Evolutionary conservation across 2,797 vertebrate species (phyloP).

Genomic region (Leuciscus waleckii): DNA sequence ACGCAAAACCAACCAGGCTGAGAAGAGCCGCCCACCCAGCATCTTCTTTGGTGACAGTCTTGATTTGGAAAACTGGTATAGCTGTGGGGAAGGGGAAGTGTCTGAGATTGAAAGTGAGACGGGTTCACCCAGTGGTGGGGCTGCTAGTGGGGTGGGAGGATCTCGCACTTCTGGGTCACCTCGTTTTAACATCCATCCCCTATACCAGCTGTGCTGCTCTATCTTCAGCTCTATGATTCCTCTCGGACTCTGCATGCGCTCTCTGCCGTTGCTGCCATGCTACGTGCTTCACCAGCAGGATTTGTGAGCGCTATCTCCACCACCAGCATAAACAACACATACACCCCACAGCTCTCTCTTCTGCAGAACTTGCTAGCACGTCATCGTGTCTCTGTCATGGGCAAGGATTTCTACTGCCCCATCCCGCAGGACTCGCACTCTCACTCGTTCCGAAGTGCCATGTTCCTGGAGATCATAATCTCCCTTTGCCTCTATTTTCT

Average conservation of each 20-base stretch:
- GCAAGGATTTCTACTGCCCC: slow-evolving; percentile 97
- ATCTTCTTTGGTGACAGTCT: slow-evolving; percentile 98
- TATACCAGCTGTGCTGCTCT: slow-evolving; percentile 95
- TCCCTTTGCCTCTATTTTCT: slow-evolving; percentile 96
- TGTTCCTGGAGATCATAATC: slow-evolving; percentile 98
- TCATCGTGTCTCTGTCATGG: slow-evolving; percentile 96
- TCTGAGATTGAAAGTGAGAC: slow-evolving; percentile 98
- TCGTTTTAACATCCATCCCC: slow-evolving; percentile 93
- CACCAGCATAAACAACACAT: slow-evolving; percentile 96
- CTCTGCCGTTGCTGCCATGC: slow-evolving; percentile 92
- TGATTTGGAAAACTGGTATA: slow-evolving; percentile 99
- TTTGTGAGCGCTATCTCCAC: slow-evolving; percentile 97
- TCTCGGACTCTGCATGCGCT: slow-evolving; percentile 93
- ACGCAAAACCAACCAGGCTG: slow-evolving; percentile 84
- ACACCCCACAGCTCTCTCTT: slow-evolving; percentile 94
- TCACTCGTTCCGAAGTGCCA: slow-evolving; percentile 95
- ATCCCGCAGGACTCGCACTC: slow-evolving; percentile 94
- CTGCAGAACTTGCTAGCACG: slow-evolving; percentile 96
- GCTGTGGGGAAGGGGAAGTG: slow-evolving; percentile 97
- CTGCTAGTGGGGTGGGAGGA: slow-evolving; percentile 21
- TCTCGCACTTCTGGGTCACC: slow-evolving; percentile 75
- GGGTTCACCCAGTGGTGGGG: slow-evolving; percentile 86
- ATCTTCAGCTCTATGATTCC: slow-evolving; percentile 97
- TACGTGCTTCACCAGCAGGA: slow-evolving; percentile 90
- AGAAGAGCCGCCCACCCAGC: slow-evolving; percentile 86